phyloP scores from a whole-genome alignment of 2,113 vertebrate genomes.

The Hippoglossus stenolepis region DNA sequence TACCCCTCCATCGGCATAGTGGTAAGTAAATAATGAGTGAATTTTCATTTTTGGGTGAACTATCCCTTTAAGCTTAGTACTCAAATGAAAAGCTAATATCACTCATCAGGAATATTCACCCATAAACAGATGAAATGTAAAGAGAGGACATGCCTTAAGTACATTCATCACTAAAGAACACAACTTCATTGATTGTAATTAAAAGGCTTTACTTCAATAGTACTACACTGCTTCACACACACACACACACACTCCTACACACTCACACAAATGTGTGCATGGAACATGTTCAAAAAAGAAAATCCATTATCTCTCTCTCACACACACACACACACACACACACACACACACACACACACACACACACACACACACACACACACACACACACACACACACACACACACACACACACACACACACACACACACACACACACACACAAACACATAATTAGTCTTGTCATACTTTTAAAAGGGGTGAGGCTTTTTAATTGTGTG shows the following conservation, averaged over 20 bases:
- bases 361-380: too few relatives aligned
- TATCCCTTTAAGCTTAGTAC: too few relatives aligned
- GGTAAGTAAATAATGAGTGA: too few relatives aligned
- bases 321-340: constrained; percentile 34
- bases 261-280: constrained; percentile 30
- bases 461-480: constrained; percentile 63
- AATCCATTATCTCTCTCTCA: background rate
- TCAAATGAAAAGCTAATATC: background rate
- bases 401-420: too few relatives aligned
- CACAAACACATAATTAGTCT: constrained; percentile 48
- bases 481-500: constrained; percentile 63
- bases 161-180: background rate
- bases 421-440: too few relatives aligned
- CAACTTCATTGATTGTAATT: constrained; percentile 26
- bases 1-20: too few relatives aligned
- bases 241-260: constrained; percentile 19
- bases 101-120: background rate
- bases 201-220: constrained; percentile 27
- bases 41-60: too few relatives aligned
- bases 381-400: too few relatives aligned
- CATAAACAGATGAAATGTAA: background rate
- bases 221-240: constrained; percentile 21
- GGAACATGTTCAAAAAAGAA: constrained; percentile 7
- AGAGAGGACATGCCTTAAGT: background rate
- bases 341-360: background rate